Evolutionary conservation across 1,140 invertebrate species (phyloP), one percentile per base, ranked within the genome.

Genomic region (Temnothorax nylanderi): DNA sequence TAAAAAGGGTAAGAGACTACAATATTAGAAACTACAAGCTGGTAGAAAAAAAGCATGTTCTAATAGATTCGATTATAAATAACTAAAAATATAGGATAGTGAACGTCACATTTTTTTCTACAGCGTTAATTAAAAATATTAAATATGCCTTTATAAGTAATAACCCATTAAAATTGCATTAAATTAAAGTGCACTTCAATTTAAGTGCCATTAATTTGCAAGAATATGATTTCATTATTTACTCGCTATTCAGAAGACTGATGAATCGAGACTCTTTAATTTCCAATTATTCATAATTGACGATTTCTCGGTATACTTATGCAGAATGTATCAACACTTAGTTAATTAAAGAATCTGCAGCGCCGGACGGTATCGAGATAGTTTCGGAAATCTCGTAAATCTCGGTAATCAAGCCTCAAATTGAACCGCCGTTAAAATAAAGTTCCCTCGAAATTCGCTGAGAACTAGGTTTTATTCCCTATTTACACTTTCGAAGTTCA

Each of bases 401-500:
- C 54, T 84, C 37, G 44, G 71, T 75, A 75, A 84, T 84, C 80
- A 62, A 84, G 54, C 54, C 7, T 74, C 41, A 75, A n/a, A 75
- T 84, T 47, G 69, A 84, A 75, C 51, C 47, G 34, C 78, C 51
- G 26, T 75, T 75, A 62, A 84, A 84, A 74, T 75, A 84, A 84
- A 84, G 80, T 84, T 84, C 67, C 7, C 67, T 82, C 8, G 69
- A 84, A 84, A 84, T 75, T 74, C 18, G 69, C 54, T 84, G 69
- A 84, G 26, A 58, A 60, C 32, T 41, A 75, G 69, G 32, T 84
- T 84, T 60, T 74, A 74, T 84, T 84, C 69, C 8, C 41, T 84
- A 75, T 74, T 84, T 84, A 84, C 80, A 75, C 80, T 84, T 49
- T 49, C 54, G 41, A 84, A 84, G 54, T 84, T 84, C 32, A 21